Evolutionary conservation across 2,113 vertebrate species (phyloP), one percentile per base, ranked within the genome.

Genomic region (Prunella fulvescens): DNA sequence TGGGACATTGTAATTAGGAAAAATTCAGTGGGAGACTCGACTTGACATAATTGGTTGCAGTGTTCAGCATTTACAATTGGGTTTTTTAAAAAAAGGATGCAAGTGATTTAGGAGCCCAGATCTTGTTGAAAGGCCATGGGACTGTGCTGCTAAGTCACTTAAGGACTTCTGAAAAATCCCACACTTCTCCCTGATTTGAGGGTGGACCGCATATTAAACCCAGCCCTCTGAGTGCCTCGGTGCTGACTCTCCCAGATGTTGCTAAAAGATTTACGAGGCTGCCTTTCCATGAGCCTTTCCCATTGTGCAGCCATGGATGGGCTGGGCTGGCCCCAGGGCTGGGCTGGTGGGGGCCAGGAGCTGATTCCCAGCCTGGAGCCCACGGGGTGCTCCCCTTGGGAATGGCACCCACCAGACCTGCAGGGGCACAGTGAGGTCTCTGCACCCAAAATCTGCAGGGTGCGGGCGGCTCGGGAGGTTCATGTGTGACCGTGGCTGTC

Each of bases 161-260:
- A 86, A 96, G 95, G 94, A 93, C 92, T 97, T 96, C 15, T 94
- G 85, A 93, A 90, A 96, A 92, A 90, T 94, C 79, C 88, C 93
- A 94, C 90, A 77, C 93, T 96, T 74, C 90, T 91, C 89, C 83
- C 50, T 77, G 84, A 78, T 91, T 95, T 87, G 90, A 89, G 92
- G 77, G 66, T 79, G 77, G 95, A 91, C 94, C 42, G 6, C 92
- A 88, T 90, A 88, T 89, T 96, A 97, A 93, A 58, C 16, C 12
- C 88, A 91, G 65, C 17, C 83, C 86, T 88, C 48, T 7, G 47
- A 14, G 53, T 72, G 83, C 88, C 74, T 91, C 19, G 0, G 57
- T 84, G 89, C 71, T 54, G 91, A 88, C 89, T 88, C 81, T 62
- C 66, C 88, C 93, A 96, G 94, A 95, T 95, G 94, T 60, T 72